These are phyloP conservation scores for Peribatodes rhomboidaria DNA, from an alignment of 2,888 invertebrate genomes.

Conservation along the genomic window DNA sequence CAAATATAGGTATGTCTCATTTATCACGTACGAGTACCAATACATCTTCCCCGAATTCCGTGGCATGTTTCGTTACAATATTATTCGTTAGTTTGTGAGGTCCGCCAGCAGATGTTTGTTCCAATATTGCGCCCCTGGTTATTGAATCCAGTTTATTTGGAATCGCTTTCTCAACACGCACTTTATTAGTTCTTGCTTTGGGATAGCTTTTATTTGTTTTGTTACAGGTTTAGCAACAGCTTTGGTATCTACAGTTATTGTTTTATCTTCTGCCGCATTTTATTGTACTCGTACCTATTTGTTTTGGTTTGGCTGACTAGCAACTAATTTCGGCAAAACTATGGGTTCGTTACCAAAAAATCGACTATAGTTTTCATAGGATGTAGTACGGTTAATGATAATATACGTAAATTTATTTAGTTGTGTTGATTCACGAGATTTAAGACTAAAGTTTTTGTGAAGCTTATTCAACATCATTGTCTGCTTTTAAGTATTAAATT, in stretches of 20 bases:
- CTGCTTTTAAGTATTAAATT: background rate
- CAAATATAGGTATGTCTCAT: background rate
- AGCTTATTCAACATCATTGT: too few relatives aligned
- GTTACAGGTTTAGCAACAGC: conserved; percentile 4
- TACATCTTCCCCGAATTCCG: background rate
- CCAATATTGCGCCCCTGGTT: conserved; percentile 49
- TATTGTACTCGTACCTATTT: background rate
- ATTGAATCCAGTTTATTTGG: conserved; percentile 44
- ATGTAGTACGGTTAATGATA: too few relatives aligned
- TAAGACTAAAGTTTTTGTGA: too few relatives aligned
- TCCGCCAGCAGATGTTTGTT: conserved; percentile 60
- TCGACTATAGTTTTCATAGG: too few relatives aligned
- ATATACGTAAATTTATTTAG: too few relatives aligned
- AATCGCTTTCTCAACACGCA: conserved; percentile 49
- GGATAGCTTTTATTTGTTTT: conserved; percentile 14
- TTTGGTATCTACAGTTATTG: background rate
- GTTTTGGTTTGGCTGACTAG: background rate
- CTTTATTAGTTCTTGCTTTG: conserved; percentile 42
- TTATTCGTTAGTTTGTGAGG: conserved; percentile 41
- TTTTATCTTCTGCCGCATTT: background rate
- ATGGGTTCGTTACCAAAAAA: too few relatives aligned
- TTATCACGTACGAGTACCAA: conserved; percentile 21
- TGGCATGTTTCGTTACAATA: conserved; percentile 24
- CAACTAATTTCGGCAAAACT: too few relatives aligned
- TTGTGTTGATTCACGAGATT: too few relatives aligned